These are phyloP conservation scores for Drosophila mimica DNA, from an alignment of 2,888 invertebrate species.

Conservation along the genomic window DNA sequence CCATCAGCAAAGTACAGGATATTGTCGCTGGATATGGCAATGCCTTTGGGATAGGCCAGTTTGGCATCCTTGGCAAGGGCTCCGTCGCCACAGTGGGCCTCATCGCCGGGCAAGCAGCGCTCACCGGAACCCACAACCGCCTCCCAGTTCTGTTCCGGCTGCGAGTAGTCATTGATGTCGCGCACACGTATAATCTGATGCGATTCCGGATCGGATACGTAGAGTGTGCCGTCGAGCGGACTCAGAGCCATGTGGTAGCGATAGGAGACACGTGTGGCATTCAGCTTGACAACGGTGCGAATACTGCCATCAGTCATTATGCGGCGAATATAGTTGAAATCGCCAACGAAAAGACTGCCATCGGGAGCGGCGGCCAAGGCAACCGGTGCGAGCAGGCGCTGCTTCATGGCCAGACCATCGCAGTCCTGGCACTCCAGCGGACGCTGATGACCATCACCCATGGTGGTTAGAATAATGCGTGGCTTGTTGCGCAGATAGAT, in stretches of 20 bases:
- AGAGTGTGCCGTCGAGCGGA: slow-evolving; percentile 96
- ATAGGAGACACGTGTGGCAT: slow-evolving; percentile 96
- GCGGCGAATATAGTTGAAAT: slow-evolving; percentile 96
- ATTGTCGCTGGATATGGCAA: slow-evolving; percentile 96
- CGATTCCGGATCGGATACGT: slow-evolving; percentile 98
- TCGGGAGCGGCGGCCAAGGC: slow-evolving; percentile 96
- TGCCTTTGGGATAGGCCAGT: slow-evolving; percentile 97
- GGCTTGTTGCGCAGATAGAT: slow-evolving; percentile 97
- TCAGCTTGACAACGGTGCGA: slow-evolving; percentile 86
- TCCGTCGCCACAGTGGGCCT: slow-evolving; percentile 98
- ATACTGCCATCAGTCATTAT: slow-evolving; percentile 93
- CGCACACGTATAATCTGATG: slow-evolving; percentile 96
- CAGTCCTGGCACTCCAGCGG: slow-evolving; percentile 93
- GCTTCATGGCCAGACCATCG: slow-evolving; percentile 91
- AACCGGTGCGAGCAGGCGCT: slow-evolving; percentile 95
- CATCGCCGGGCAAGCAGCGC: slow-evolving; percentile 96
- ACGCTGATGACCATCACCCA: slow-evolving; percentile 96
- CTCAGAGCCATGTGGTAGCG: slow-evolving; percentile 98
- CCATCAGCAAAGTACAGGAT: slow-evolving; percentile 98
- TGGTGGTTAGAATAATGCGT: slow-evolving; percentile 93
- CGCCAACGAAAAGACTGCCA: slow-evolving; percentile 97
- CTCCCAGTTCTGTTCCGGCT: slow-evolving; percentile 97
- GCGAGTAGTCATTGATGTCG: slow-evolving; percentile 92
- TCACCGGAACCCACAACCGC: slow-evolving; percentile 97
- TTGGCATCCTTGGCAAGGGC: slow-evolving; percentile 96